These are phyloP conservation scores for Pachliopta kotzebuea DNA, from an alignment of 2,888 invertebrate genomes.

Conservation along the genomic window DNA sequence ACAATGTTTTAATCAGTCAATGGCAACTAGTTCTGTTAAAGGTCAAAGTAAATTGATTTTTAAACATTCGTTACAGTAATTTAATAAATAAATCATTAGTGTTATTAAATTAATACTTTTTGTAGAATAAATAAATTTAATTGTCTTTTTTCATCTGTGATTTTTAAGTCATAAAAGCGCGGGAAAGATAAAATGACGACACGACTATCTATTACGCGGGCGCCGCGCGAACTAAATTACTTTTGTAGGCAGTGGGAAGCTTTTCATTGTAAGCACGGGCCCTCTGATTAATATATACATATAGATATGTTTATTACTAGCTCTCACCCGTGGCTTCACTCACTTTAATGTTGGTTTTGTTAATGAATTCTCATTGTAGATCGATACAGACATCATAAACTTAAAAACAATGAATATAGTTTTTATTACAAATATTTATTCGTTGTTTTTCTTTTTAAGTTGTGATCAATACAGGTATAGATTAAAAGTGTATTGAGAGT, in stretches of 20 bases:
- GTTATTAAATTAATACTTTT: not conserved
- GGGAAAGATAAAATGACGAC: conserved; percentile 55
- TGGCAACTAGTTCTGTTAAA: not conserved
- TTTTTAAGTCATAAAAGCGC: conserved; percentile 39
- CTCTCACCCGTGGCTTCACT: too few relatives aligned
- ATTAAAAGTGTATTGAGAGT: too few relatives aligned
- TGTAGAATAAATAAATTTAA: not conserved
- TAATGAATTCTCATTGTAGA: too few relatives aligned
- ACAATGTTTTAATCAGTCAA: not conserved
- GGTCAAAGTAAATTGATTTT: not conserved
- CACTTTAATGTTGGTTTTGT: too few relatives aligned
- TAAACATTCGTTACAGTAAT: not conserved
- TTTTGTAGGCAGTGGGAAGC: conserved; percentile 37
- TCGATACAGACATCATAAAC: too few relatives aligned
- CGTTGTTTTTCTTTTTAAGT: too few relatives aligned
- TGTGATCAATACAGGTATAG: too few relatives aligned
- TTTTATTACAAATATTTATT: too few relatives aligned
- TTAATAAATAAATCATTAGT: not conserved
- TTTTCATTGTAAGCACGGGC: conserved; percentile 31
- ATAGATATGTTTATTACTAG: too few relatives aligned
- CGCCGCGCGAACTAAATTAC: conserved; percentile 58
- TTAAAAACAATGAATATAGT: too few relatives aligned
- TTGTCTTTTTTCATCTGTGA: not conserved
- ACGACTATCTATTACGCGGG: conserved; percentile 50
- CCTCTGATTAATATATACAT: conserved; percentile 1